Base-by-base conservation (phyloP, 2,113 vertebrate species). In the Osmerus eperlanus region DNA sequence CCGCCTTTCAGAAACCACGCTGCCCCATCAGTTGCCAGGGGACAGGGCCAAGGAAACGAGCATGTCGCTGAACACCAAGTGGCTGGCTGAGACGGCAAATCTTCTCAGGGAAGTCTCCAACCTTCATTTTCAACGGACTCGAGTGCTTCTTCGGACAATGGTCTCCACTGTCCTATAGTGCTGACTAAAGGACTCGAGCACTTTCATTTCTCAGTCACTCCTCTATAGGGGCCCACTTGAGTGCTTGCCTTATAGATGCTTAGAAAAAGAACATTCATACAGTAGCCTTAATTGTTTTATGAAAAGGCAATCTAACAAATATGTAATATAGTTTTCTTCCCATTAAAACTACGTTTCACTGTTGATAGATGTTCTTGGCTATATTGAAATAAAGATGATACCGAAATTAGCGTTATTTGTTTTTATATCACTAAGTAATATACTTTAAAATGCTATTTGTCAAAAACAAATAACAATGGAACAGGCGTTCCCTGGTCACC, bases 1-100 rank as follows among this genome's bases (percentile, higher is more conserved):
- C 80, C 84, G 83, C 83, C 77, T 86, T 84, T 86, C 86, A 83
- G 84, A 90, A 83, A 90, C 81, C 82, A 90, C 85, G 83, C 81
- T 68, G 76, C 62, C 78, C 75, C 28, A 70, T 77, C 77, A 23
- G 87, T 88, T 92, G 90, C 92, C 89, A 89, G 84, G 88, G 81
- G 84, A 86, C 84, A 72, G 77, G 71, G 83, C 84, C 75, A 81
- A 84, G 80, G 79, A 88, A 80, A 78, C 78, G 91, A 90, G 83
- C 83, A 85, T 84, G 82, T 55, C 69, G 18, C 65, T 65, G 54
- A 58, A 73, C 56, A 29, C 67, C 75, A 80, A 75, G 74, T 54
- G 59, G 58, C 41, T 76, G 70, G 75, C 62, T 68, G 23, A 23
- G 23, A 23, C 23, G 23, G 23, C 23, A 23, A 32, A 32, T n/a